phyloP scores from a whole-genome alignment of 1,140 invertebrate genomes.

The Scaptomyza pallida region DNA sequence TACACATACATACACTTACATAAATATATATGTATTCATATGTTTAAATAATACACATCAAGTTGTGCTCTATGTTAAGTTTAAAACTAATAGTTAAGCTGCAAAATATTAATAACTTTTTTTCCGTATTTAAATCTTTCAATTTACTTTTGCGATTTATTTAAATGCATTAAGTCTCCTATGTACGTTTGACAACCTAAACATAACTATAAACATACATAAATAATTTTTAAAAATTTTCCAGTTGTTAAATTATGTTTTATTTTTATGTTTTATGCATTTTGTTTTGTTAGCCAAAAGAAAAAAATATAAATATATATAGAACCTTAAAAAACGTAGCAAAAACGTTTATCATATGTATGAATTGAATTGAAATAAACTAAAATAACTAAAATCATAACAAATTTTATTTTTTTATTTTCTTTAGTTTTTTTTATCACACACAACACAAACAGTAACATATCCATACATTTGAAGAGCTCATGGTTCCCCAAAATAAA shows the following conservation, averaged over 20 bases:
- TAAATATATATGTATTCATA: conserved; percentile 17
- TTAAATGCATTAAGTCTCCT: conserved; percentile 7
- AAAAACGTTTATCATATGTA: conserved; percentile 27
- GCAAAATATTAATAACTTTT: conserved; percentile 6
- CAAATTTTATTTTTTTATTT: not conserved
- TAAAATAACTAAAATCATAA: conserved; percentile 7
- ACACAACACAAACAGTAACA: conserved; percentile 22
- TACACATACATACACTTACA: conserved; percentile 20
- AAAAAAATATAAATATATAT: conserved; percentile 10
- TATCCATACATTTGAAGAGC: conserved; percentile 26
- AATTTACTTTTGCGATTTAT: no score
- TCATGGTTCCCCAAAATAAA: conserved; percentile 42
- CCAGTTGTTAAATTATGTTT: conserved; percentile 36
- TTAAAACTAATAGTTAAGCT: conserved; percentile 36
- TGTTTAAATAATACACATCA: conserved; percentile 35
- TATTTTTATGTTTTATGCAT: conserved; percentile 14
- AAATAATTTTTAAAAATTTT: conserved; percentile 12
- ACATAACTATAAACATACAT: not conserved
- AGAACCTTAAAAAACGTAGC: conserved; percentile 12
- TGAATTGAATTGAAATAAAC: conserved; percentile 41
- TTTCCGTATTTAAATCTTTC: not conserved
- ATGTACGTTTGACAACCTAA: conserved; percentile 2
- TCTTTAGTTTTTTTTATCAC: not conserved
- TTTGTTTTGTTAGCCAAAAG: conserved; percentile 31
- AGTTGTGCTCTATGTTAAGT: conserved; percentile 69